Evolutionary conservation across 2,888 invertebrate species (phyloP), one percentile per base, ranked within the genome.

Genomic region (Sphecodes monilicornis): DNA sequence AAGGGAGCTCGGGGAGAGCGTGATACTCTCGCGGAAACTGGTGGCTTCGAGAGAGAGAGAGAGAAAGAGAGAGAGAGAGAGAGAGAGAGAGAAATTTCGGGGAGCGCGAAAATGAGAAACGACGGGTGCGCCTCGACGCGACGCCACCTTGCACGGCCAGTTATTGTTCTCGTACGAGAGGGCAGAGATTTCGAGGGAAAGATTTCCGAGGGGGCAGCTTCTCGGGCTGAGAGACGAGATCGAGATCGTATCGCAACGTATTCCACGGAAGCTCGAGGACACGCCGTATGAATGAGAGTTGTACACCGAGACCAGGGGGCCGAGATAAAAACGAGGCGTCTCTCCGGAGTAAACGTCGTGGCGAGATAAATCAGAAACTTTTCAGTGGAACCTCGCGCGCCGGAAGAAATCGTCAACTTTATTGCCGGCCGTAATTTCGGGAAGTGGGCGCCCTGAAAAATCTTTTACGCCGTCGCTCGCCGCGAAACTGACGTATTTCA

Each of bases 61-160:
- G 54, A 46, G 5, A 36, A 5, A 36, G 36, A 36, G 46, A 46
- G 18, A 46, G 18, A 46, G 46, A 18, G 18, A 46, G 46, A 18
- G 46, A 46, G 22, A 50, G 50, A 50, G 50, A 54, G n/a, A 36
- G 18, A 36, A 22, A 36, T 66, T 78, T 80, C 78, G 76, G 80
- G 77, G 82, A 86, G 91, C 87, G 91, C 87, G 91, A 91, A 91
- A 91, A 90, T 91, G 91, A 91, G 88, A 89, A 91, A 91, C 84
- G 91, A 87, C 68, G 71, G 85, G 86, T 83, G 86, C 70, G 68
- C 54, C 54, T 54, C n/a, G n/a, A 71, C 80, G 77, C 85, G 84
- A 85, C 69, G 50, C 71, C 75, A 72, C 41, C 68, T 76, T 80
- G 83, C 60, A 70, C 84, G 85, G 85, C 41, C 86, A 81, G 88